Evolutionary conservation across 2,888 invertebrate genomes (phyloP).

Genomic region (Cheilosia scutellata): DNA sequence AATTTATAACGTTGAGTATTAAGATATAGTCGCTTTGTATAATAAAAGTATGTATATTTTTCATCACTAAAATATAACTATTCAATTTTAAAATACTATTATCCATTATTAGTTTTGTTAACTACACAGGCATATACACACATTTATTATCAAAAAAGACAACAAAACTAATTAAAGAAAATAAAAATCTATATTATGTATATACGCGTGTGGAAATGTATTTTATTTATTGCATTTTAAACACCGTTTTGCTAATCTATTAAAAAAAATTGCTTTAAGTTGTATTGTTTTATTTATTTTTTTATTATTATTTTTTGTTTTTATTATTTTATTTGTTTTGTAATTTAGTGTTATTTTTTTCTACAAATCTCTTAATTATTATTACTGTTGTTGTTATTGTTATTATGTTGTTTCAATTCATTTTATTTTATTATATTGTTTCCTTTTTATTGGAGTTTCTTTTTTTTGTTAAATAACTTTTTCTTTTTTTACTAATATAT

Average conservation of each 20-base stretch:
- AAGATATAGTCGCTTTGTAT: conserved; percentile 49
- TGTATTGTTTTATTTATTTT: conserved; percentile 62
- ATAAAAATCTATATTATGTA: conserved; percentile 35
- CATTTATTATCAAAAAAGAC: conserved; percentile 80
- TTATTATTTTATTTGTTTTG: conserved; percentile 40
- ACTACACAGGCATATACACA: conserved; percentile 85
- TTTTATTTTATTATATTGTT: conserved; percentile 48
- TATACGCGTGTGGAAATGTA: conserved; percentile 35
- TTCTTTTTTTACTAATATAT: conserved; percentile 62
- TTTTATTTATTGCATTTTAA: conserved; percentile 45
- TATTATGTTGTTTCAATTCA: conserved; percentile 29
- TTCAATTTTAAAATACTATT: conserved; percentile 56
- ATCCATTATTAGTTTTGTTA: conserved; percentile 79
- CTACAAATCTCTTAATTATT: conserved; percentile 46
- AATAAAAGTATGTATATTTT: conserved; percentile 44
- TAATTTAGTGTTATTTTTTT: conserved; percentile 59
- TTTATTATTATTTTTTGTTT: conserved; percentile 51
- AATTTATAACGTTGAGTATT: conserved; percentile 48
- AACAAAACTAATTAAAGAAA: conserved; percentile 15
- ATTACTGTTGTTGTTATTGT: conserved; percentile 31
- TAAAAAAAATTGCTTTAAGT: conserved; percentile 46
- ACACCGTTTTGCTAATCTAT: conserved; percentile 57
- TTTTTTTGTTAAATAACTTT: conserved; percentile 43
- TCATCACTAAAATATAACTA: conserved; percentile 49
- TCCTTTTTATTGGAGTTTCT: conserved; percentile 36